phyloP scores from a whole-genome alignment of 2,797 vertebrate species.

The Paedocypris micromegethes region DNA sequence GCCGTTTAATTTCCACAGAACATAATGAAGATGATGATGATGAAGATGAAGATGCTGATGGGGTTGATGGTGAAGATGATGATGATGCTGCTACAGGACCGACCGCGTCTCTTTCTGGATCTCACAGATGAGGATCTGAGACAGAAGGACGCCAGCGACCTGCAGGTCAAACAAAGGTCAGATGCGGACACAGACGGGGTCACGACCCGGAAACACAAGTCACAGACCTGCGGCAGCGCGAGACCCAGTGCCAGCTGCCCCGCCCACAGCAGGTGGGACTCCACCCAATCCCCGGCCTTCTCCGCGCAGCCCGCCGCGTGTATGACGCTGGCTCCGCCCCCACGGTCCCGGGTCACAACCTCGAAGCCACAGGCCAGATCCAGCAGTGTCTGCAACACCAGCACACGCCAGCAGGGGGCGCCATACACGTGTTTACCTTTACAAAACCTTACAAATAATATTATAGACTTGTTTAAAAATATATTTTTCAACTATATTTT shows the following conservation, averaged over 20 bases:
- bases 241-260: constrained; percentile 66
- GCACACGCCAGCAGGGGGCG: background rate
- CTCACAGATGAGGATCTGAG: constrained; percentile 75
- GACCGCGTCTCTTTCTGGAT: constrained; percentile 71
- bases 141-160: constrained; percentile 74
- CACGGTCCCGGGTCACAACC: constrained; percentile 60
- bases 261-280: constrained; percentile 71
- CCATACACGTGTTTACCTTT: background rate
- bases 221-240: constrained; percentile 67
- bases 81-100: constrained; percentile 52
- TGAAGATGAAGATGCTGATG: no score
- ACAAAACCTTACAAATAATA: no score
- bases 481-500: no score
- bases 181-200: background rate
- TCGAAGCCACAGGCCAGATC: constrained; percentile 75
- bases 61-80: no score
- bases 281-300: constrained; percentile 66
- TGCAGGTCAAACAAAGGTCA: constrained; percentile 49
- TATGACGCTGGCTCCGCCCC: constrained; percentile 63
- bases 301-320: constrained; percentile 70
- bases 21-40: background rate
- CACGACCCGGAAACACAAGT: background rate
- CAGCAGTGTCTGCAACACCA: constrained; percentile 60
- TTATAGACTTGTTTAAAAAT: no score
- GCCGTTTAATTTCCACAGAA: background rate